Base-by-base conservation (phyloP, 2,113 vertebrate genomes). In the Psittacula cyanocephala region DNA sequence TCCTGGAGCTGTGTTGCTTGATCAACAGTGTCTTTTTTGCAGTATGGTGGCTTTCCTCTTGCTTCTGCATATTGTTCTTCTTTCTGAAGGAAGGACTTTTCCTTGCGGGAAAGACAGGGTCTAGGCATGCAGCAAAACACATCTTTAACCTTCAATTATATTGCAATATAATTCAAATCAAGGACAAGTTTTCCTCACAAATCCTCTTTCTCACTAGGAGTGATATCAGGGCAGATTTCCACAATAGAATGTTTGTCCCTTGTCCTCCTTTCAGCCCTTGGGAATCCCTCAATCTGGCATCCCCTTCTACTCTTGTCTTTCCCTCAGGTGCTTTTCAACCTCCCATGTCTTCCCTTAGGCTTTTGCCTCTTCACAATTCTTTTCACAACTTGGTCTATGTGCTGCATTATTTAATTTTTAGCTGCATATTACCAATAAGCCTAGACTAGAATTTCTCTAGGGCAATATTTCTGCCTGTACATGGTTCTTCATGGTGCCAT, bases 161-260 rank as follows among this genome's bases (percentile, higher is more conserved):
- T 68, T 53, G 3, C 12, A 86, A 49, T 37, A n/a, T 29, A 59
- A 71, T 46, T 86, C 7, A 72, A 76, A 60, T 37, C 4, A 71
- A 43, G 16, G 31, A 35, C 6, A 33, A 27, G 1, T 50, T 79
- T 52, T 41, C 24, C 17, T 86, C 25, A 72, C 39, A 83, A 44
- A 53, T 63, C 11, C 4, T 64, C 10, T 76, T 88, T 46, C 15
- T 63, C 0, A 1, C 15, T 33, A 47, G 14, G 11, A 62, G 5
- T 19, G 19, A 9, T 67, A 64, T 27, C 29, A 71, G 50, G 33
- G 15, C n/a, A 74, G 28, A 79, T 75, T 75, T 5, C n/a, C 55
- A 55, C 24, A 33, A 7, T 1, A 44, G 27, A 29, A 17, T 0
- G 1, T 35, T 44, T 29, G 6, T 47, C 20, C 25, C 19, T 44